These are phyloP conservation scores for Porites australiensis DNA, from an alignment of 64 coral and sea anemone species.

Conservation along the genomic window DNA sequence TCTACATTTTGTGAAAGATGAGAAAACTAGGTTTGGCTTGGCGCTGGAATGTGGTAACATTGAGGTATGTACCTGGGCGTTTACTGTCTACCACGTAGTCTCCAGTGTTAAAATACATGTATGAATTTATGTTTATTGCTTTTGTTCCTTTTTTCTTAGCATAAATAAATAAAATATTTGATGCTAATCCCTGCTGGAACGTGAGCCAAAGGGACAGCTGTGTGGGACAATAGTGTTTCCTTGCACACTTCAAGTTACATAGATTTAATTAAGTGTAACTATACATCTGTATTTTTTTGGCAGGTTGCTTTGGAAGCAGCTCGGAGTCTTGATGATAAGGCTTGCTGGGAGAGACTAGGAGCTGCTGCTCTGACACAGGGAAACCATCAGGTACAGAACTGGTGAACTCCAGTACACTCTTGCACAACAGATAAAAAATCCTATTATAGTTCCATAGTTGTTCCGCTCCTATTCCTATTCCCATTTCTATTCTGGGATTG, in stretches of 20 bases:
- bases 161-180: too few relatives aligned
- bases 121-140: too few relatives aligned
- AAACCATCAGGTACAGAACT: constrained; percentile 78
- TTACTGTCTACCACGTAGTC: background rate
- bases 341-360: constrained; percentile 96
- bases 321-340: constrained; percentile 91
- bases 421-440: too few relatives aligned
- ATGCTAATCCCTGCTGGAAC: too few relatives aligned
- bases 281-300: background rate
- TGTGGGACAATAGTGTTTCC: background rate
- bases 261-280: background rate
- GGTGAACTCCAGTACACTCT: too few relatives aligned
- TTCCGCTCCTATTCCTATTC: too few relatives aligned
- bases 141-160: too few relatives aligned
- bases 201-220: too few relatives aligned
- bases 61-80: constrained; percentile 67
- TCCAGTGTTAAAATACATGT: background rate
- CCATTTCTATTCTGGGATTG: too few relatives aligned
- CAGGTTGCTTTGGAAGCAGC: constrained; percentile 98
- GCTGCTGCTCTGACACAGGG: constrained; percentile 90
- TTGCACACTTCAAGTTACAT: background rate
- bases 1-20: constrained; percentile 99
- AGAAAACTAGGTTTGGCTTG: constrained; percentile 97
- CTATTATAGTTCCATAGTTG: too few relatives aligned
- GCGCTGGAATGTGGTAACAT: constrained; percentile 99